Conservation (phyloP, 2,888 invertebrate species). For the Melieria omissa region DNA sequence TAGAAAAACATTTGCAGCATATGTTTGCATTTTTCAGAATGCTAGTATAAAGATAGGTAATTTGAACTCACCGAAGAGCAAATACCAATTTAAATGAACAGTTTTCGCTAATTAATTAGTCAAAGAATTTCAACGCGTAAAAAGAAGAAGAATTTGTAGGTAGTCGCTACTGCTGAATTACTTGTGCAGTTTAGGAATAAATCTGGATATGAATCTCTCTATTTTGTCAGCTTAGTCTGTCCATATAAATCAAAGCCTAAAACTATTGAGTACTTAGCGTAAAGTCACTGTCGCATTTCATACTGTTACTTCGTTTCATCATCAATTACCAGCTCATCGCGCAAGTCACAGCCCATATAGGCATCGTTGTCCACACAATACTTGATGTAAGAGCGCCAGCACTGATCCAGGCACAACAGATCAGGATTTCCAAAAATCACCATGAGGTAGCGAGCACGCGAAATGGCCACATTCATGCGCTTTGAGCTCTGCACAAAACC, state of each 20-base stretch:
- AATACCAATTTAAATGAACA: too few relatives aligned
- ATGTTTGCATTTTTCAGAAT: too few relatives aligned
- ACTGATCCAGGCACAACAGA: conserved; percentile 73
- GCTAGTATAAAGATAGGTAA: too few relatives aligned
- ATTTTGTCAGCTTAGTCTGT: not conserved
- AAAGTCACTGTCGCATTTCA: not conserved
- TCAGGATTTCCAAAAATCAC: conserved; percentile 88
- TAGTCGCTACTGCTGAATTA: not conserved
- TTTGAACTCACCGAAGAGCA: too few relatives aligned
- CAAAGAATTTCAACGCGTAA: not conserved
- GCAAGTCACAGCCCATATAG: conserved; percentile 78
- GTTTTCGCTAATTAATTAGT: too few relatives aligned
- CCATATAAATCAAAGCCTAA: conserved; percentile 2
- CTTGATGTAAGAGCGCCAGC: conserved; percentile 76
- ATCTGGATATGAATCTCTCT: too few relatives aligned
- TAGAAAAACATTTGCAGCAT: too few relatives aligned
- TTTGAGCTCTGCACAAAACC: conserved; percentile 81
- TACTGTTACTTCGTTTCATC: not conserved
- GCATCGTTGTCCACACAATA: conserved; percentile 74
- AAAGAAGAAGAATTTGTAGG: not conserved
- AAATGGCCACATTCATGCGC: conserved; percentile 89
- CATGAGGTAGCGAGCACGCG: conserved; percentile 79
- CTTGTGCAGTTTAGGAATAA: not conserved
- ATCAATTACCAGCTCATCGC: not conserved
- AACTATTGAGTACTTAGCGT: not conserved